Percentiles rank a stretch among this genome's conserved stretches.
Evolutionary conservation across 1,140 invertebrate genomes (phyloP).

Genomic region (Platorchestia sp.): DNA sequence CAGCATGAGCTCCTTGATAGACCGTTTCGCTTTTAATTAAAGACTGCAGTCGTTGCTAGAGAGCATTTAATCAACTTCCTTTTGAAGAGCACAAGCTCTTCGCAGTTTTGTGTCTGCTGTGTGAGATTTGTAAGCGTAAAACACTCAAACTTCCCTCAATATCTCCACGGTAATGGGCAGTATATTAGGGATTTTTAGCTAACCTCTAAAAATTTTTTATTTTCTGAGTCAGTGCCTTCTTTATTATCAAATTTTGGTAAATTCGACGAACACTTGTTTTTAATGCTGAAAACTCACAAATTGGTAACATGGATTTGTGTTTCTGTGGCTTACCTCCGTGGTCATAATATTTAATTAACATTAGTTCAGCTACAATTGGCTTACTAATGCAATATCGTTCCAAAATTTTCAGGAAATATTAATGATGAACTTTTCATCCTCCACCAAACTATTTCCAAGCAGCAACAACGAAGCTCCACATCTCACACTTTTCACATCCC

Average conservation of each 20-base stretch:
- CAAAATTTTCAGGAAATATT: neutral
- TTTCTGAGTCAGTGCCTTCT: neutral
- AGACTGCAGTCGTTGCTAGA: neutral
- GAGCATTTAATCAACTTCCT: slow-evolving; percentile 24
- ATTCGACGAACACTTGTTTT: neutral
- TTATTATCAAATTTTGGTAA: neutral
- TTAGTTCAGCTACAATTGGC: neutral
- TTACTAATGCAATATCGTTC: neutral
- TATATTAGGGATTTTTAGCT: neutral
- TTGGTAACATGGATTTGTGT: neutral
- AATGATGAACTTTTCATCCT: neutral
- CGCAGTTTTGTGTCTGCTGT: neutral
- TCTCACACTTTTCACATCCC: neutral
- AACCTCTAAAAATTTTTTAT: neutral
- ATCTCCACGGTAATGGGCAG: neutral
- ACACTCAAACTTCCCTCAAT: neutral
- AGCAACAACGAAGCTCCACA: neutral
- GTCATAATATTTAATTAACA: neutral
- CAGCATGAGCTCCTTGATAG: slow-evolving; percentile 41
- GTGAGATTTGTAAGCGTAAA: neutral
- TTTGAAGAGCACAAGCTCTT: neutral
- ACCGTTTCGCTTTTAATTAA: slow-evolving; percentile 50
- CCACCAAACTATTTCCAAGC: neutral
- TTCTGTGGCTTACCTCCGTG: neutral
- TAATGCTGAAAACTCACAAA: neutral